Conservation (phyloP, 2,797 vertebrate genomes). For the Gymnoscopelus microlampas region DNA sequence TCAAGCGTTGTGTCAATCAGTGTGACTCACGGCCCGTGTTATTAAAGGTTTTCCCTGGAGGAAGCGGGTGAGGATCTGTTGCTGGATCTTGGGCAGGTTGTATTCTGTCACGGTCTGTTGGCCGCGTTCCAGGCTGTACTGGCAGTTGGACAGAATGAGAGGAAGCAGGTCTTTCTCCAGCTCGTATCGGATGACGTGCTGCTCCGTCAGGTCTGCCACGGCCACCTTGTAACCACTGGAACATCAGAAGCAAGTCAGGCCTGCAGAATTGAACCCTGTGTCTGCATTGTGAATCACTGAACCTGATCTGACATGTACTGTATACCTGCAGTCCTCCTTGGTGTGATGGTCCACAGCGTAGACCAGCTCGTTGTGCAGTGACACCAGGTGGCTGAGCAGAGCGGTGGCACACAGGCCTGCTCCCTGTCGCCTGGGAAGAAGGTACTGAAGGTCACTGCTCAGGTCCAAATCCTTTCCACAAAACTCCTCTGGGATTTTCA, state of each 20-base stretch:
- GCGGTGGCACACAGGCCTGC: conserved; percentile 88
- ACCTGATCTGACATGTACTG: conserved; percentile 55
- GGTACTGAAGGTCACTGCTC: conserved; percentile 74
- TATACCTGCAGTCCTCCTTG: conserved; percentile 76
- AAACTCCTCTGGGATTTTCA: conserved; percentile 85
- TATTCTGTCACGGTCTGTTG: conserved; percentile 81
- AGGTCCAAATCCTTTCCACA: conserved; percentile 78
- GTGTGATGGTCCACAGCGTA: conserved; percentile 72
- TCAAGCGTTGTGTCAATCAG: conserved; percentile 53
- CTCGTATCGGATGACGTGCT: conserved; percentile 88
- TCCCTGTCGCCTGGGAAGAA: conserved; percentile 84
- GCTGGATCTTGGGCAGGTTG: conserved; percentile 87
- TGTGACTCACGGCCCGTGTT: conserved; percentile 73
- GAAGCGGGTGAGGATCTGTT: conserved; percentile 84
- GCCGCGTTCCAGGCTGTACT: conserved; percentile 87
- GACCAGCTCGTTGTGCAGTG: conserved; percentile 85
- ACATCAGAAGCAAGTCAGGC: too few species aligned
- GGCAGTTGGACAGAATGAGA: conserved; percentile 88
- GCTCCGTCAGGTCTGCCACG: conserved; percentile 79
- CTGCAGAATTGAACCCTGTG: too few species aligned
- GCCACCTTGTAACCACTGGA: conserved; percentile 79
- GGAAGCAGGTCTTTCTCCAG: conserved; percentile 85
- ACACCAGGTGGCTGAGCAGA: conserved; percentile 86
- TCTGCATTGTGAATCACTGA: too few species aligned
- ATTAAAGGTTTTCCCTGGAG: conserved; percentile 89